A percentile compares a stretch with the other conserved stretches of the same genome.
Evolutionary conservation across 2,888 invertebrate genomes (phyloP).

Genomic region (Malacosoma neustria): DNA sequence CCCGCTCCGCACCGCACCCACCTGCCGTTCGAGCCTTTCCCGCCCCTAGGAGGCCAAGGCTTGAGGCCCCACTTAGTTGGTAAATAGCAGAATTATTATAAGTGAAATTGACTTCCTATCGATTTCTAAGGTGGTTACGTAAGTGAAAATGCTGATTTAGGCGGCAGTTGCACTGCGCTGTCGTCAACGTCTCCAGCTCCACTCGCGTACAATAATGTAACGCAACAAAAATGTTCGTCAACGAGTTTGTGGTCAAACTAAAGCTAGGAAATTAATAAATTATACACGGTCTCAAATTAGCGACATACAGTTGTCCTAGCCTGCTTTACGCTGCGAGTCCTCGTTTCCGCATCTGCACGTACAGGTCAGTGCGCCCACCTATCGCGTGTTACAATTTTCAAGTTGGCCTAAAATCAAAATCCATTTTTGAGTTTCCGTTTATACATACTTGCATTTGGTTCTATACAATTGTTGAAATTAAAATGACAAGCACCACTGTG

Average conservation of each 20-base stretch:
- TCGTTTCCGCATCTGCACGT: slow-evolving; percentile 4
- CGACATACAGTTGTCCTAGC: slow-evolving; percentile 13
- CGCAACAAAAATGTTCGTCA: slow-evolving; percentile 42
- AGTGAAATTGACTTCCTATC: slow-evolving; percentile 71
- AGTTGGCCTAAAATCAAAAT: slow-evolving; percentile 43
- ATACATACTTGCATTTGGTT: slow-evolving; percentile 22
- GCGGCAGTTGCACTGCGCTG: slow-evolving; percentile 4
- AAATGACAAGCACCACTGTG: slow-evolving; percentile 24
- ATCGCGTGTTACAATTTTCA: slow-evolving; percentile 18
- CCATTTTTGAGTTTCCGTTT: slow-evolving; percentile 24
- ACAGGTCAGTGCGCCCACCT: slow-evolving; percentile 12
- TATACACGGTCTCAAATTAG: slow-evolving; percentile 28
- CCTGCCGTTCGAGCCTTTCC: slow-evolving; percentile 20
- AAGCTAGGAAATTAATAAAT: slow-evolving; percentile 55
- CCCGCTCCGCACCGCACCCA: slow-evolving; percentile 11
- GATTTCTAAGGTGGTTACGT: slow-evolving; percentile 58
- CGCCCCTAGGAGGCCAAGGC: slow-evolving; percentile 23
- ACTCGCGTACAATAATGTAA: slow-evolving; percentile 28
- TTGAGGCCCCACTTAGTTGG: slow-evolving; percentile 44
- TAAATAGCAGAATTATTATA: slow-evolving; percentile 65
- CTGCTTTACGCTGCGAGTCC: slow-evolving; percentile 5
- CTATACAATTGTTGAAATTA: slow-evolving; percentile 19
- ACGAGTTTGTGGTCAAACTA: slow-evolving; percentile 53
- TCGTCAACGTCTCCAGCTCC: slow-evolving; percentile 19
- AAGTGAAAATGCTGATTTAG: slow-evolving; percentile 33